These are phyloP conservation scores for Achroia grisella DNA, from an alignment of 1,140 invertebrate species.

Conservation along the genomic window DNA sequence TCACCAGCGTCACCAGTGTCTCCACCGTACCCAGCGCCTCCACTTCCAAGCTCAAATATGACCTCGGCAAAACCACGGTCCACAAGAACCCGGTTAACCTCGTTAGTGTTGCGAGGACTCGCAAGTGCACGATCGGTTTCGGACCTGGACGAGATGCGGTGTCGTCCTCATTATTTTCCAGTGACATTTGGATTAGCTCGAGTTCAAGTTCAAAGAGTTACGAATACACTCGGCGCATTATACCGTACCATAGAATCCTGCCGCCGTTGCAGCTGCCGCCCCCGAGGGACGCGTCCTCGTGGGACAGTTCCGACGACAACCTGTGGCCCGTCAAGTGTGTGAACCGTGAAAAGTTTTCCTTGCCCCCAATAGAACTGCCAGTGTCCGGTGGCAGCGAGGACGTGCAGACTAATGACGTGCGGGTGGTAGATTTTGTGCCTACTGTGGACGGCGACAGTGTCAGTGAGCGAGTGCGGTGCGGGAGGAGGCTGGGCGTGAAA, in stretches of 20 bases:
- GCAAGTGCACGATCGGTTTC: constrained; percentile 25
- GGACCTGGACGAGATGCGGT: constrained; percentile 20
- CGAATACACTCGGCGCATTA: constrained; percentile 21
- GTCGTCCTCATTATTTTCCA: constrained; percentile 42
- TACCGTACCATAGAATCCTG: constrained; percentile 37
- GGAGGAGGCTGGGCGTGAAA: constrained; percentile 1
- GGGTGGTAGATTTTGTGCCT: neutral
- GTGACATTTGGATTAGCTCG: constrained; percentile 41
- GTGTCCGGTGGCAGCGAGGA: neutral
- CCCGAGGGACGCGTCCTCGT: constrained; percentile 16
- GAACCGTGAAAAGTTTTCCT: constrained; percentile 35
- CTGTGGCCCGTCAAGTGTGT: constrained; percentile 32
- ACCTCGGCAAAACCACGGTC: constrained; percentile 30
- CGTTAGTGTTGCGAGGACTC: constrained; percentile 12
- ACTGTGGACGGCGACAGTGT: neutral
- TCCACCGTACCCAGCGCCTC: constrained; percentile 10
- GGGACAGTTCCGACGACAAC: constrained; percentile 28
- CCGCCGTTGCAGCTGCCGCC: constrained; percentile 43
- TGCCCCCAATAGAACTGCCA: constrained; percentile 45
- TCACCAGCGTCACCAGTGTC: constrained; percentile 8
- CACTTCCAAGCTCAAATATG: constrained; percentile 17
- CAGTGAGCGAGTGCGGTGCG: constrained; percentile 7
- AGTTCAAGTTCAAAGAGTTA: constrained; percentile 24
- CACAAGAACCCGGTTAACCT: constrained; percentile 25
- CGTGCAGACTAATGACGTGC: neutral